phyloP scores from a whole-genome alignment of 2,888 invertebrate genomes.

The Watsonalla binaria region DNA sequence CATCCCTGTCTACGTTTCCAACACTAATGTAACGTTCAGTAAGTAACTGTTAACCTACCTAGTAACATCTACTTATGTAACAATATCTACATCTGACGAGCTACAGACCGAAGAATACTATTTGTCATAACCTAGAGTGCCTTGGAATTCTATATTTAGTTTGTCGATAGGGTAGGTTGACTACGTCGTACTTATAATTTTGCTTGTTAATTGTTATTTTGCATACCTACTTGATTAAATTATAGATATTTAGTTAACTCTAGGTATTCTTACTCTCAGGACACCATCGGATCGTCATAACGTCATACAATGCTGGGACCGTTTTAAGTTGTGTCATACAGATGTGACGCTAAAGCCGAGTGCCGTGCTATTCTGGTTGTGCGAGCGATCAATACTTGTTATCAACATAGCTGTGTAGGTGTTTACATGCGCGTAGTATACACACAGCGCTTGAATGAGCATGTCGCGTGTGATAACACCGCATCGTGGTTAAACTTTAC shows the following conservation, averaged over 20 bases:
- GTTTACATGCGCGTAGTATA: slow-evolving; percentile 73
- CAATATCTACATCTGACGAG: no score
- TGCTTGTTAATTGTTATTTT: no score
- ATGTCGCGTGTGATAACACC: slow-evolving; percentile 53
- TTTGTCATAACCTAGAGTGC: slow-evolving; percentile 1
- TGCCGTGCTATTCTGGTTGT: slow-evolving; percentile 45
- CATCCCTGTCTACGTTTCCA: not conserved
- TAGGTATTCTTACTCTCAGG: no score
- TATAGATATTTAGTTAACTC: no score
- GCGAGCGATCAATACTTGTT: slow-evolving; percentile 69
- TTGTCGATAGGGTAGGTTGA: no score
- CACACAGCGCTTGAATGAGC: slow-evolving; percentile 55
- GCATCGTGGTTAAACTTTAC: slow-evolving; percentile 22
- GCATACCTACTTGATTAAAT: no score
- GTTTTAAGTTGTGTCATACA: slow-evolving; percentile 18
- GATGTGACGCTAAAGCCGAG: slow-evolving; percentile 42
- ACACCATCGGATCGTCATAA: no score
- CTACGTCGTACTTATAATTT: no score
- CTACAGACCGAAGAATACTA: no score
- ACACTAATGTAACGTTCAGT: not conserved
- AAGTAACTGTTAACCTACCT: not conserved
- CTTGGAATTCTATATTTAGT: not conserved
- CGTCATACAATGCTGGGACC: slow-evolving; percentile 3
- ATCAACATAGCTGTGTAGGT: slow-evolving; percentile 68
- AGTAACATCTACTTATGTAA: no score